Percentiles rank a stretch among this genome's conserved stretches.
These are phyloP conservation scores for Taphrorychus bicolor DNA, from an alignment of 2,888 invertebrate genomes.

Conservation along the genomic window DNA sequence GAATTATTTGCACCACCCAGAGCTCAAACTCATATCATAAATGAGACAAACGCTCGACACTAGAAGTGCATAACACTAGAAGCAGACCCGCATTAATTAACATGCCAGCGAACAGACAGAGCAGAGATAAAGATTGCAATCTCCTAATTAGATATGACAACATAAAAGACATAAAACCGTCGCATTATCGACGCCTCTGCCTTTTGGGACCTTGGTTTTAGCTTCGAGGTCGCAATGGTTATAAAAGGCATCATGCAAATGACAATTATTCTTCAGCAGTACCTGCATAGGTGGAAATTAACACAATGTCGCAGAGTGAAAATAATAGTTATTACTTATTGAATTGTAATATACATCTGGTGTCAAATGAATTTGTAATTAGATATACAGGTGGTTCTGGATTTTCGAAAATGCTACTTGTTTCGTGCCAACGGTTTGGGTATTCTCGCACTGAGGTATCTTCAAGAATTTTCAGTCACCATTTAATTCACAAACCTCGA, in stretches of 20 bases:
- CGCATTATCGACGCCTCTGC: constrained; percentile 16
- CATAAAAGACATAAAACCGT: neutral
- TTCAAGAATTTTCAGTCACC: too few species aligned
- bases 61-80: neutral
- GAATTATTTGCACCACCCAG: too few species aligned
- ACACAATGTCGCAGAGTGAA: too few species aligned
- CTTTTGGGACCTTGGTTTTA: constrained; percentile 8
- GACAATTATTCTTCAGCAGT: constrained; percentile 19
- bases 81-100: neutral
- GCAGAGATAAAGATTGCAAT: neutral
- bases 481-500: too few species aligned
- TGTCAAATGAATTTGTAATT: neutral
- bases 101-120: neutral
- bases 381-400: neutral
- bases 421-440: too few species aligned
- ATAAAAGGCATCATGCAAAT: constrained; percentile 28
- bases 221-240: constrained; percentile 15
- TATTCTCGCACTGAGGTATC: too few species aligned
- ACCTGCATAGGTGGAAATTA: constrained; percentile 9
- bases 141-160: neutral
- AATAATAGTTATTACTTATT: too few species aligned
- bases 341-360: too few species aligned
- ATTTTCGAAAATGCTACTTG: too few species aligned
- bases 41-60: too few species aligned
- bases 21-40: too few species aligned